Percentiles rank a stretch among this genome's conserved stretches.
These are phyloP conservation scores for Drosophila pectinifera DNA, from an alignment of 1,140 invertebrate species.

Conservation along the genomic window DNA sequence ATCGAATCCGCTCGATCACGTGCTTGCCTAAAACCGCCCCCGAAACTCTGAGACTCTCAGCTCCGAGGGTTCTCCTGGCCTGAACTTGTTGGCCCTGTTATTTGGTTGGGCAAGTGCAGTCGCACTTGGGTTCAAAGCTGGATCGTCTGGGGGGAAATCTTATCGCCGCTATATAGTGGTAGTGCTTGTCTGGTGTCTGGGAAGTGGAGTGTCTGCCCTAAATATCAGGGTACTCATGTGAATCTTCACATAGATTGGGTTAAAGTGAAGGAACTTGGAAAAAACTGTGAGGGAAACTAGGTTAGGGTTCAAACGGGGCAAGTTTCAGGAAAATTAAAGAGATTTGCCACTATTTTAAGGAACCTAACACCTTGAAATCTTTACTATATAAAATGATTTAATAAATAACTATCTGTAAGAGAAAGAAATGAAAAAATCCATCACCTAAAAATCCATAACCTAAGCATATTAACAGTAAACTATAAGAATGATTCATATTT, in stretches of 20 bases:
- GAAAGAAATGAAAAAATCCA: no score
- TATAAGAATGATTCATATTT: no score
- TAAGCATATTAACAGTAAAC: no score
- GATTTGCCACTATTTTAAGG: not conserved
- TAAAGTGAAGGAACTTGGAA: not conserved
- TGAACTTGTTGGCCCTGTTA: slow-evolving; percentile 3
- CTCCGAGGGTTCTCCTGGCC: slow-evolving; percentile 10
- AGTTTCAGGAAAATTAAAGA: not conserved
- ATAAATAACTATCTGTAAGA: no score
- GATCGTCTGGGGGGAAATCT: slow-evolving; percentile 34
- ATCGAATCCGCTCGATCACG: slow-evolving; percentile 31
- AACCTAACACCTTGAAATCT: not conserved
- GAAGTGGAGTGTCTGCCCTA: slow-evolving; percentile 19
- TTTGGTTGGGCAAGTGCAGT: slow-evolving; percentile 5
- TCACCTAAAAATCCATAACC: no score
- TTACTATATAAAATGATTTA: no score
- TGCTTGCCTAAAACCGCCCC: slow-evolving; percentile 32
- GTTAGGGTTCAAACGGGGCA: not conserved
- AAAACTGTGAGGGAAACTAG: not conserved
- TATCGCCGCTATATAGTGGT: slow-evolving; percentile 19
- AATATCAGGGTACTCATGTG: slow-evolving; percentile 23
- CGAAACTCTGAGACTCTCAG: not conserved
- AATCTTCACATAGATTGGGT: slow-evolving; percentile 22
- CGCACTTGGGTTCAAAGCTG: no score
- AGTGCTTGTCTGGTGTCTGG: slow-evolving; percentile 10